These are phyloP conservation scores for Sinocyclocheilus anshuiensis DNA, from an alignment of 2,113 vertebrate species.

Conservation along the genomic window DNA sequence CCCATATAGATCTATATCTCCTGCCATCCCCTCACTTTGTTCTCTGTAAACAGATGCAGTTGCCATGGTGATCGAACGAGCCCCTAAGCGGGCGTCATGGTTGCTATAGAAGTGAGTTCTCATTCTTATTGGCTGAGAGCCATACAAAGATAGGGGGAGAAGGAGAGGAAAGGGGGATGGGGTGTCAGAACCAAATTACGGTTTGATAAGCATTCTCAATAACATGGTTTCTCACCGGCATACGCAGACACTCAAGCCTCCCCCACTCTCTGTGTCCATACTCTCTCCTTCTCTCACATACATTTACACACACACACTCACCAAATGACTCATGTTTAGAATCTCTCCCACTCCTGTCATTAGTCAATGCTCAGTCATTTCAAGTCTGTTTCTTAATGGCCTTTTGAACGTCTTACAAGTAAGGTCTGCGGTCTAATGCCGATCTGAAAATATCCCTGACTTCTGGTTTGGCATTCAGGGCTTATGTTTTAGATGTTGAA, in stretches of 20 bases:
- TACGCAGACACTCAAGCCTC: constrained; percentile 36
- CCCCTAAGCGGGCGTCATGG: constrained; percentile 78
- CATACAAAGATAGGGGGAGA: constrained; percentile 63
- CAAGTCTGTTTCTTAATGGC: constrained; percentile 64
- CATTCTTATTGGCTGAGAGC: constrained; percentile 68
- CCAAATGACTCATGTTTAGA: constrained; percentile 69
- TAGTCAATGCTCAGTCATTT: constrained; percentile 67
- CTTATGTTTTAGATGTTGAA: background rate
- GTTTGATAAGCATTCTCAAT: constrained; percentile 71
- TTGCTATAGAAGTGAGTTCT: constrained; percentile 70
- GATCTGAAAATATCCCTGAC: constrained; percentile 51
- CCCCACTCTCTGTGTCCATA: constrained; percentile 47
- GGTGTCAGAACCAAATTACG: constrained; percentile 57
- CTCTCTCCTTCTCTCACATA: constrained; percentile 3
- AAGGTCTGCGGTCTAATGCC: background rate
- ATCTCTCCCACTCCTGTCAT: constrained; percentile 69
- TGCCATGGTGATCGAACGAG: constrained; percentile 83
- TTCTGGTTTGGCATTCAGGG: background rate
- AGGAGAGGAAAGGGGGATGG: constrained; percentile 57
- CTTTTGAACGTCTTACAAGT: constrained; percentile 43
- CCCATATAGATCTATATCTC: constrained; percentile 45
- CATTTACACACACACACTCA: constrained; percentile 21
- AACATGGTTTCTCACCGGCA: constrained; percentile 62
- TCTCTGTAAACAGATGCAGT: constrained; percentile 92
- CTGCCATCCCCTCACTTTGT: constrained; percentile 56